These are phyloP conservation scores for Pedicia rivosa DNA, from an alignment of 2,888 invertebrate genomes.

Conservation along the genomic window DNA sequence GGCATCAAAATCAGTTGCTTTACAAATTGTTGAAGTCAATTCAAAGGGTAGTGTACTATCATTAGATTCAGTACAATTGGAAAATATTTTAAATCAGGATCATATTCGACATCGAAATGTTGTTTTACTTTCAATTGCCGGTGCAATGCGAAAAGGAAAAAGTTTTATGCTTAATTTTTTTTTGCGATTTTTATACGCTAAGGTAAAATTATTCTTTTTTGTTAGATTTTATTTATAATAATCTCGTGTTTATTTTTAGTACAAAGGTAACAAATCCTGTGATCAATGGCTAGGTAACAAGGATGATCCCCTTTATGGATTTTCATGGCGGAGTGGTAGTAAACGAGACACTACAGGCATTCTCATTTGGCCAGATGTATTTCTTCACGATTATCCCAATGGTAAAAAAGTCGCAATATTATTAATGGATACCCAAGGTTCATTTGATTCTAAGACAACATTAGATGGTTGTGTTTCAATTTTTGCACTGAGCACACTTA, in stretches of 20 bases:
- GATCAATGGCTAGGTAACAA: too few species aligned
- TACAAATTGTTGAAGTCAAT: too few species aligned
- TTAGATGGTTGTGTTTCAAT: conserved; percentile 6
- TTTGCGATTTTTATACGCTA: conserved; percentile 8
- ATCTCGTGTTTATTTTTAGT: too few species aligned
- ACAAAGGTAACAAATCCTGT: too few species aligned
- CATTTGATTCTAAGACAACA: conserved; percentile 6
- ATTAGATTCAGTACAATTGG: background rate
- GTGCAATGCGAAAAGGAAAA: conserved; percentile 9
- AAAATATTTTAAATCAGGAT: background rate
- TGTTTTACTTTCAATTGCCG: conserved; percentile 7
- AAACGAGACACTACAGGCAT: conserved; percentile 7
- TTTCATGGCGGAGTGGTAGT: conserved; percentile 5
- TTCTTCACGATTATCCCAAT: conserved; percentile 3
- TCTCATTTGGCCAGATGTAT: conserved; percentile 7
- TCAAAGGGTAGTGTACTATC: too few species aligned
- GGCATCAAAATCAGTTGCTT: too few species aligned
- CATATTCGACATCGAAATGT: background rate
- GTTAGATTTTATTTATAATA: too few species aligned
- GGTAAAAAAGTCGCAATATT: conserved; percentile 7
- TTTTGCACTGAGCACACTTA: conserved; percentile 8
- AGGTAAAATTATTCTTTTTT: too few species aligned
- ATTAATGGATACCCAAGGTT: conserved; percentile 9
- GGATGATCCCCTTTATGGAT: too few species aligned
- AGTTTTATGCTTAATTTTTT: conserved; percentile 8